Evolutionary conservation across 2,113 vertebrate species (phyloP).

Genomic region (Phainopepla nitens): DNA sequence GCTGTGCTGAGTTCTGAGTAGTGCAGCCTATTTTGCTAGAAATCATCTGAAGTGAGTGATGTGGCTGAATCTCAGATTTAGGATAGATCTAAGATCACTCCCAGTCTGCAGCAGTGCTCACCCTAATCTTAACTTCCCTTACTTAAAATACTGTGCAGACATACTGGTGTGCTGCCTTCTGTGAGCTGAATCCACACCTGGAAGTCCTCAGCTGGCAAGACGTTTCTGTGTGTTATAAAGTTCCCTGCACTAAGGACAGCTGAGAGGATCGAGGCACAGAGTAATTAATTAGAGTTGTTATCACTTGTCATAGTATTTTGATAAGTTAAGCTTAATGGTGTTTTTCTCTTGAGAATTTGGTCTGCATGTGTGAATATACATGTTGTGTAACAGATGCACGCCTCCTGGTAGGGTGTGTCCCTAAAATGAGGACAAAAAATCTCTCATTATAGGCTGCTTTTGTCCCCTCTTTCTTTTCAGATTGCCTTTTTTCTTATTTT

Average conservation of each 20-base stretch:
- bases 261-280: background rate
- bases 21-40: background rate
- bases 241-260: background rate
- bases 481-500: background rate
- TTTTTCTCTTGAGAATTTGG: background rate
- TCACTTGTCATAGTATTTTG: background rate
- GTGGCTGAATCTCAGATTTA: background rate
- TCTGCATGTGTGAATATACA: fast-evolving
- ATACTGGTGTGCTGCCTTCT: background rate
- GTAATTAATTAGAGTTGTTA: background rate
- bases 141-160: background rate
- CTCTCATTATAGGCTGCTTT: background rate
- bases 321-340: background rate
- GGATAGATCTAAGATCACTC: background rate
- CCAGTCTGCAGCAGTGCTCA: background rate
- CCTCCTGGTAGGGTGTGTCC: background rate
- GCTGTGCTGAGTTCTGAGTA: background rate
- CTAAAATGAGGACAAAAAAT: background rate
- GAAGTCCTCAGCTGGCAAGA: background rate
- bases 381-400: background rate
- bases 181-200: background rate
- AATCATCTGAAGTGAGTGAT: background rate
- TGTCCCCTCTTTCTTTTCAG: background rate
- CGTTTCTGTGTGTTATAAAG: fast-evolving
- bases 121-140: background rate